Evolutionary conservation across 2,113 vertebrate genomes (phyloP).

Genomic region (Cochlearius cochlearius): DNA sequence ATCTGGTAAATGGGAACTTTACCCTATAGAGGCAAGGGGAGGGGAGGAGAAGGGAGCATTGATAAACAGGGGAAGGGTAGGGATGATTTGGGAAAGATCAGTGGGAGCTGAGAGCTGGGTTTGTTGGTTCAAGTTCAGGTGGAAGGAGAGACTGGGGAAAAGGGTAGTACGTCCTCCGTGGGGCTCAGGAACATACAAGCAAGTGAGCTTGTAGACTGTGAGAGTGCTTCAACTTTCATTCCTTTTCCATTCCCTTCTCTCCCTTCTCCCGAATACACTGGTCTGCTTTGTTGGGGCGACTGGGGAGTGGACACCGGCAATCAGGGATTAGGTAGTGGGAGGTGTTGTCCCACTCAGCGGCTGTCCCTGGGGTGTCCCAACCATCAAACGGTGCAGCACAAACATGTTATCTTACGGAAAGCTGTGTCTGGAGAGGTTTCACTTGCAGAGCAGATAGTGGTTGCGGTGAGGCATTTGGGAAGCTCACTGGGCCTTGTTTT

Average conservation of each 20-base stretch:
- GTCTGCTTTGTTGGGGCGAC: not conserved
- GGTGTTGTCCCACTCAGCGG: not conserved
- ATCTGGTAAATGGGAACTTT: conserved; percentile 13
- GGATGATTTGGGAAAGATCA: not conserved
- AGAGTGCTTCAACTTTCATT: not conserved
- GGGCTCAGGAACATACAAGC: not conserved
- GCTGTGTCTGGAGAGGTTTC: not conserved
- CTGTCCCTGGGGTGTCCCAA: not conserved
- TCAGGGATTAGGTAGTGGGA: not conserved
- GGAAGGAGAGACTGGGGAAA: not conserved
- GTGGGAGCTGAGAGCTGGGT: not conserved
- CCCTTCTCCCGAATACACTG: not conserved
- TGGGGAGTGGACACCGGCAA: no score
- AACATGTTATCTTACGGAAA: not conserved
- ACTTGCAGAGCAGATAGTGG: not conserved
- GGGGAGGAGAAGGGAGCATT: not conserved
- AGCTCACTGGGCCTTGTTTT: not conserved
- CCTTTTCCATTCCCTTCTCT: not conserved
- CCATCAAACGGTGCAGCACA: not conserved
- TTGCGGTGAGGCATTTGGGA: not conserved
- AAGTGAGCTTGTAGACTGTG: not conserved
- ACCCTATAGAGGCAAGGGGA: not conserved
- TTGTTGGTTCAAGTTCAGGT: not conserved
- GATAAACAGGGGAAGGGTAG: not conserved
- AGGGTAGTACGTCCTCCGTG: fast-evolving